Percentiles rank a stretch among this genome's conserved stretches.
Conservation (phyloP, 2,113 vertebrate species). For the Xerus inauris region DNA sequence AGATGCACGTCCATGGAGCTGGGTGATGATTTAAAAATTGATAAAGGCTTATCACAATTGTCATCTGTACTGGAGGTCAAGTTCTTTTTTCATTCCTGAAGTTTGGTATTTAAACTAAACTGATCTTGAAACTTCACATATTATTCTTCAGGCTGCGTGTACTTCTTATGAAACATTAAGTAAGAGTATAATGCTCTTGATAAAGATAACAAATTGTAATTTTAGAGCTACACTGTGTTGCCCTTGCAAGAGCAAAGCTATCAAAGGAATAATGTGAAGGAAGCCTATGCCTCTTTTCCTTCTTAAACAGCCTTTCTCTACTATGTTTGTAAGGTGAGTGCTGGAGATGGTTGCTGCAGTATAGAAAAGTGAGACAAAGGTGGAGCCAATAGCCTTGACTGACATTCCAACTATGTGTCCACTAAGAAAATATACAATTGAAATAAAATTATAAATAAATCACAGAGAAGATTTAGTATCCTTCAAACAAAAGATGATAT, state of each 20-base stretch:
- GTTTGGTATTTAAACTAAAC: not conserved
- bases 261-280: not conserved
- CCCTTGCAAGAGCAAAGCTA: not conserved
- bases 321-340: not conserved
- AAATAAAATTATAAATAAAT: slow-evolving; percentile 11
- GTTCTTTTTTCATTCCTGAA: not conserved
- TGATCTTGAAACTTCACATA: not conserved
- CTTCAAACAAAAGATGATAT: not conserved
- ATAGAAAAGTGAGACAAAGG: not conserved
- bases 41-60: not conserved
- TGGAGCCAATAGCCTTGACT: not conserved
- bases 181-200: not conserved
- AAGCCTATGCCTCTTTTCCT: not conserved
- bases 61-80: not conserved
- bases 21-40: not conserved
- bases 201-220: not conserved
- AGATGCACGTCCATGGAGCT: not conserved
- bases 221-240: not conserved
- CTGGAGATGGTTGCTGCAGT: not conserved
- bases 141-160: not conserved
- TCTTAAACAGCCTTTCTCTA: not conserved
- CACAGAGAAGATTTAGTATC: not conserved
- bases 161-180: not conserved
- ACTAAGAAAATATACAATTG: not conserved
- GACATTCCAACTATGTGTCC: not conserved